phyloP scores from a whole-genome alignment of 2,113 vertebrate genomes.

The Microcebus ravelobensis region DNA sequence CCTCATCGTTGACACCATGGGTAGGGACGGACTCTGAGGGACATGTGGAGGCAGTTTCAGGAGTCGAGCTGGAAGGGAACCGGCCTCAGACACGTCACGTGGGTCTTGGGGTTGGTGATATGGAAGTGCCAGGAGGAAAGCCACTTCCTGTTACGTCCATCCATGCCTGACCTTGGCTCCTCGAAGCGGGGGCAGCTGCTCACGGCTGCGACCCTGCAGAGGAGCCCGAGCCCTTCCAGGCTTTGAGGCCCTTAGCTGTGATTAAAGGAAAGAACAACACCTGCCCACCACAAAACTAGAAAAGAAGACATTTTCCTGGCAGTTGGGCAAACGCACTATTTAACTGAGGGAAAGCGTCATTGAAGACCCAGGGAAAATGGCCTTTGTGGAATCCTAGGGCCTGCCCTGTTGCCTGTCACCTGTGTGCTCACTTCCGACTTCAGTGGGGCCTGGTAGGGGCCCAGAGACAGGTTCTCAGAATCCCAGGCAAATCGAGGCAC shows the following conservation, averaged over 20 bases:
- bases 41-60: rapidly evolving
- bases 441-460: not conserved
- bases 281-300: not conserved
- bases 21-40: slow-evolving; percentile 78
- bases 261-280: not conserved
- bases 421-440: not conserved
- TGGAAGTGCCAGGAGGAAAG: not conserved
- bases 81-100: rapidly evolving
- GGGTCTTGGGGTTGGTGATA: not conserved
- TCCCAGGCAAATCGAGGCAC: rapidly evolving
- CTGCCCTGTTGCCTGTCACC: not conserved
- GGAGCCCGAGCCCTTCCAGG: not conserved
- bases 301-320: not conserved
- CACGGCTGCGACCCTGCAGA: not conserved
- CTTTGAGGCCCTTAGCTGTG: not conserved
- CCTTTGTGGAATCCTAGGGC: not conserved
- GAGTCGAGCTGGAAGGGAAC: not conserved
- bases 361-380: not conserved
- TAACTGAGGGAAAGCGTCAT: not conserved
- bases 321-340: not conserved
- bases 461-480: not conserved
- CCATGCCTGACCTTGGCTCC: not conserved
- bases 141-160: not conserved
- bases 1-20: slow-evolving; percentile 97
- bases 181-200: not conserved